Percentiles rank a stretch among this genome's conserved stretches.
Conservation (phyloP, 2,797 vertebrate genomes). For the Sebastes itinus region DNA sequence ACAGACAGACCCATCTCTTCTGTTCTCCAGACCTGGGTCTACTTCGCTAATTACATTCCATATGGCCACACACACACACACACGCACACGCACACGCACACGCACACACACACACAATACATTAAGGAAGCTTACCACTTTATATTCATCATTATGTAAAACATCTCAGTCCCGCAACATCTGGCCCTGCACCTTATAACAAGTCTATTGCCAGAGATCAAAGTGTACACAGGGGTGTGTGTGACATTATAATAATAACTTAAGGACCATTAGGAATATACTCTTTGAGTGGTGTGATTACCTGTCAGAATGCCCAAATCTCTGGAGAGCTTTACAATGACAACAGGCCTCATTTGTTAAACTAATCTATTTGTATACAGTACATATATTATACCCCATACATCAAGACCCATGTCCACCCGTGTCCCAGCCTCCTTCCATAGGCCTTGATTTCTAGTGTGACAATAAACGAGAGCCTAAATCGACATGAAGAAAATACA, state of each 20-base stretch:
- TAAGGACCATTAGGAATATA: constrained; percentile 15
- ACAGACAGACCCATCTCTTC: not conserved
- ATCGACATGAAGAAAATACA: too few species aligned
- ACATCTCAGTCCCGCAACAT: constrained; percentile 35
- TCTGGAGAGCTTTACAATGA: constrained; percentile 18
- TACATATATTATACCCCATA: too few species aligned
- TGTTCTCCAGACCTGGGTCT: constrained; percentile 31
- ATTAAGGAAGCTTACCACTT: constrained; percentile 8
- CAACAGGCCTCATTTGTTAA: constrained; percentile 23
- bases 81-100: not conserved
- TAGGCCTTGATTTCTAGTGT: too few species aligned
- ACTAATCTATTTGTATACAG: constrained; percentile 21
- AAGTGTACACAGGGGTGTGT: constrained; percentile 23
- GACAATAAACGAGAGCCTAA: too few species aligned
- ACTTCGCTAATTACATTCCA: constrained; percentile 41
- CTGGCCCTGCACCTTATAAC: constrained; percentile 29
- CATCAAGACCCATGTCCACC: too few species aligned
- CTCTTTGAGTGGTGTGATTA: constrained; percentile 2
- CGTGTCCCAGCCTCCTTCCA: too few species aligned
- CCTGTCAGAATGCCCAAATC: constrained; percentile 9
- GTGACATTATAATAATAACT: constrained; percentile 20
- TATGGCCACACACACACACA: constrained; percentile 31
- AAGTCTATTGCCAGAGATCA: constrained; percentile 26
- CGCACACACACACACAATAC: not conserved
- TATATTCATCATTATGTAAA: constrained; percentile 35